These are phyloP conservation scores for Isurus oxyrinchus DNA, from an alignment of 2,113 vertebrate species.

Conservation along the genomic window DNA sequence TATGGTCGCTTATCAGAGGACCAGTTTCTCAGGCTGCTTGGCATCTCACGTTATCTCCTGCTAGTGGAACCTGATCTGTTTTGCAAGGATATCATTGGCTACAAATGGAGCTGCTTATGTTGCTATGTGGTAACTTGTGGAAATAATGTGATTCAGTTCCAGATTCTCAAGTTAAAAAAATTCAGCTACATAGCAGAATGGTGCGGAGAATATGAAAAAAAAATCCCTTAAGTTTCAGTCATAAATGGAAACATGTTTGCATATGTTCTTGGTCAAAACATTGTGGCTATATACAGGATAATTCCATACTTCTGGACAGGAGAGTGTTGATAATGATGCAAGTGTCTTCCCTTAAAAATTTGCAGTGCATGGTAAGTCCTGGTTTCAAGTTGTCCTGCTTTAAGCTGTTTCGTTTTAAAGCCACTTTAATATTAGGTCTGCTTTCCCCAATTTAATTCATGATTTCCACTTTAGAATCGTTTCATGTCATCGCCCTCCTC, in stretches of 20 bases:
- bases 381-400: too few species aligned
- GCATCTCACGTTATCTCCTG: background rate
- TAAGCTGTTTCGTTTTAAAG: too few species aligned
- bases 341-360: background rate
- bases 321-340: too few species aligned
- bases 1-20: background rate
- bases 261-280: background rate
- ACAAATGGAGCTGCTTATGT: background rate
- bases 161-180: background rate
- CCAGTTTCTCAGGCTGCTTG: background rate
- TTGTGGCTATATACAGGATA: too few species aligned
- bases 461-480: too few species aligned
- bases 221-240: background rate
- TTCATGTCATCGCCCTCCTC: too few species aligned
- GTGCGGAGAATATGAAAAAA: background rate
- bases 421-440: too few species aligned
- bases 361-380: too few species aligned
- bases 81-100: background rate
- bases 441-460: too few species aligned
- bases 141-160: background rate
- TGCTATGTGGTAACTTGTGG: background rate
- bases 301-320: too few species aligned
- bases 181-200: background rate
- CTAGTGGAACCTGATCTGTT: background rate
- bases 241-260: background rate